Base-by-base conservation (phyloP, 1,140 invertebrate genomes). In the Triops cancriformis region DNA sequence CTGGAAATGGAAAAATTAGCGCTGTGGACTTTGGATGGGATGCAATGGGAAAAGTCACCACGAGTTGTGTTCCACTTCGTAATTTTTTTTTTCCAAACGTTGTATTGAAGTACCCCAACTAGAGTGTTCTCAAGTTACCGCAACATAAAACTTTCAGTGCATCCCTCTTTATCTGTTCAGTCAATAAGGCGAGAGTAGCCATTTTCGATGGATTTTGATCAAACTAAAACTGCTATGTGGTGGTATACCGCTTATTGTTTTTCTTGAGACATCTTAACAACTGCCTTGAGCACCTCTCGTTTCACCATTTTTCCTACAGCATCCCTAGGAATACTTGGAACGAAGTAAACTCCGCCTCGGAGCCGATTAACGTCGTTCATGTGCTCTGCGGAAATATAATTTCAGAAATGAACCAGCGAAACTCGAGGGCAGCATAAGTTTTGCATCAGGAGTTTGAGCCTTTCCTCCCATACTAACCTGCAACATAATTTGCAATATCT, bases 401-500 rank as follows among this genome's bases (percentile, higher is more conserved):
- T 43, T 26, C 1, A 75, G 42, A 45, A 42, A 26, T 26, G 14
- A 45, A 42, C 14, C 3, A 23, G 26, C 12, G 26, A 75, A 42
- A 31, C 26, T 41, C n/a, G 18, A 11, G 9, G 26, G 12, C 18
- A 45, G 31, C 31, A 37, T n/a, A n/a, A n/a, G n/a, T n/a, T n/a
- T 37, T 37, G 31, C 7, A 37, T 37, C 31, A 37, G 7, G 31
- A 37, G 7, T 2, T 7, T 2, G 31, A 37, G 7, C 7, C 2
- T 7, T 37, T 37, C 31, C 31, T 37, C 31, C 31, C 7, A 37
- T 37, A 37, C 31, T 37, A 28, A 76, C 75, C 28, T 26, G 43
- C 64, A 5, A 79, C 75, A 31, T 31, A 80, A 23, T 80, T 43
- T 5, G 72, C 51, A 23, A 80, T n/a, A 14, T 80, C 79, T 72